phyloP scores from a whole-genome alignment of 2,113 vertebrate species.

The Edolisoma coerulescens region DNA sequence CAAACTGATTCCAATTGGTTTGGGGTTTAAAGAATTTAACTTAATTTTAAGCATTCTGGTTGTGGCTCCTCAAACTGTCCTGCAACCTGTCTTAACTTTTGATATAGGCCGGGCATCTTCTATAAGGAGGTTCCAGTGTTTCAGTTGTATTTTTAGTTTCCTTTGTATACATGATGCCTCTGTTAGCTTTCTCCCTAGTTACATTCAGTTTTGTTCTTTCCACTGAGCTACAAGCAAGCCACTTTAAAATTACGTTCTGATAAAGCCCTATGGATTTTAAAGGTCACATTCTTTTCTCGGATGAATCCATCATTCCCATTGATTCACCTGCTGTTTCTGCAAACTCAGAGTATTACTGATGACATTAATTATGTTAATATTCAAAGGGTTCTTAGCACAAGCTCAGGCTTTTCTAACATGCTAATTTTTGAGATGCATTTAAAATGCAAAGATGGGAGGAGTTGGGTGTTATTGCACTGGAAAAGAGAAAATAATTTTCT shows the following conservation, averaged over 20 bases:
- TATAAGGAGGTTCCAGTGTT: background rate
- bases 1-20: background rate
- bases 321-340: constrained; percentile 37
- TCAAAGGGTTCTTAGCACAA: constrained; percentile 39
- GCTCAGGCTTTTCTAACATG: constrained; percentile 12
- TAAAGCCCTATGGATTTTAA: constrained; percentile 27
- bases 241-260: background rate
- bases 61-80: background rate
- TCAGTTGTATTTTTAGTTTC: background rate
- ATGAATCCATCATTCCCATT: constrained; percentile 2
- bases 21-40: background rate
- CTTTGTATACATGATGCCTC: background rate
- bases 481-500: constrained; percentile 1
- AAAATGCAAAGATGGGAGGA: background rate
- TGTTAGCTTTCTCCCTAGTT: background rate
- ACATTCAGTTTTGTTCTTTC: background rate
- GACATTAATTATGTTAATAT: constrained; percentile 53
- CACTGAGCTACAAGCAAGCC: background rate
- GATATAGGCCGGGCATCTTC: background rate
- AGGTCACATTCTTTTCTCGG: constrained; percentile 6
- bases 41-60: background rate
- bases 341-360: constrained; percentile 34
- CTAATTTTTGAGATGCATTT: constrained; percentile 19
- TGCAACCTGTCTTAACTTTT: background rate
- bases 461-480: background rate